These are phyloP conservation scores for Xenopus laevis DNA, from an alignment of 2,113 vertebrate species.

Conservation along the genomic window DNA sequence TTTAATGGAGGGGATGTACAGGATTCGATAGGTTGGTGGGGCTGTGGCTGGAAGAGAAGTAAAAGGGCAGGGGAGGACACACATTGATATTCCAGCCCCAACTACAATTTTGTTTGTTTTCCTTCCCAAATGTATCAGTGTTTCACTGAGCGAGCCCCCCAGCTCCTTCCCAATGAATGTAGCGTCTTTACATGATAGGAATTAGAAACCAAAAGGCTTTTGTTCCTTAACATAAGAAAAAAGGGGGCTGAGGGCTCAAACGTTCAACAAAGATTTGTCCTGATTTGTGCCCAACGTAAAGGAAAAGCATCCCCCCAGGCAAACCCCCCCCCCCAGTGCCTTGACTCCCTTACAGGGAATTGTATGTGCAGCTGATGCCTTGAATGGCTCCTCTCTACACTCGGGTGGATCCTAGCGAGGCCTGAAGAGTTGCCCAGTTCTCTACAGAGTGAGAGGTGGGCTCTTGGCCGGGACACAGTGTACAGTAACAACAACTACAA, in stretches of 20 bases:
- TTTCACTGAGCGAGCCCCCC: constrained; percentile 1
- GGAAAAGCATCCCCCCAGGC: constrained; percentile 11
- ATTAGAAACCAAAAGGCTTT: constrained; percentile 21
- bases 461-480: constrained; percentile 28
- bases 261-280: constrained; percentile 35
- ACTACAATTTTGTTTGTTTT: constrained; percentile 26
- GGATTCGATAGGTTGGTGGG: no score
- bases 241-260: background rate
- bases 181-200: constrained; percentile 27
- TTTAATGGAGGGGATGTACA: no score
- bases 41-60: background rate
- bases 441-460: constrained; percentile 9
- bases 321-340: constrained; percentile 15
- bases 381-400: constrained; percentile 12
- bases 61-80: constrained; percentile 39
- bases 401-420: background rate
- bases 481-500: constrained; percentile 20
- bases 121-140: constrained; percentile 17
- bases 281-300: constrained; percentile 34
- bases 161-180: constrained; percentile 40
- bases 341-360: constrained; percentile 1
- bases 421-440: constrained; percentile 31
- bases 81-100: constrained; percentile 24
- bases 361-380: constrained; percentile 22
- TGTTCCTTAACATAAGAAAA: constrained; percentile 40